These are phyloP conservation scores for Rhagium mordax DNA, from an alignment of 2,888 invertebrate species.

Conservation along the genomic window DNA sequence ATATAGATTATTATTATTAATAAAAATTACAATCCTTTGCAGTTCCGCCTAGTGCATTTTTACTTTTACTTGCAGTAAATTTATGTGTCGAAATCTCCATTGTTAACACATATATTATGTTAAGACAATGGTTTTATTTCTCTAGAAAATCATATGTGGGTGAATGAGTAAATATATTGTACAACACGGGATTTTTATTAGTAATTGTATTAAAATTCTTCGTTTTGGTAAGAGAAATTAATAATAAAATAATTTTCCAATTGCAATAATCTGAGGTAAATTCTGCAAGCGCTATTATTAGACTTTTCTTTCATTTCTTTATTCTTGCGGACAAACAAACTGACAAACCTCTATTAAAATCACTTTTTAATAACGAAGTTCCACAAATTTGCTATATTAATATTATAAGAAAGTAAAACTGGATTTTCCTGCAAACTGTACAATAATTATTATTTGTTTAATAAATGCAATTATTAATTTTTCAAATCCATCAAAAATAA, in stretches of 20 bases:
- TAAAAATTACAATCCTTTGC: background rate
- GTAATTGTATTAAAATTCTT: background rate
- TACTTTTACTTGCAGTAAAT: slow-evolving; percentile 18
- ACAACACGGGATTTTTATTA: background rate
- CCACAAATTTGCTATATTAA: too few relatives aligned
- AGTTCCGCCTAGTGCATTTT: slow-evolving; percentile 2
- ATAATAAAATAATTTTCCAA: background rate
- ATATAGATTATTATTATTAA: slow-evolving; percentile 3
- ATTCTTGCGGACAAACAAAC: too few relatives aligned
- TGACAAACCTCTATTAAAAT: too few relatives aligned
- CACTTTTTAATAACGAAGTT: too few relatives aligned
- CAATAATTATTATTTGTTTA: too few relatives aligned
- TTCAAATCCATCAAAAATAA: too few relatives aligned
- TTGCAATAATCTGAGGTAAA: background rate
- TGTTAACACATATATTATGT: slow-evolving; percentile 16
- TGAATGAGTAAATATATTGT: slow-evolving; percentile 16
- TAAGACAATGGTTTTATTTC: slow-evolving; percentile 26
- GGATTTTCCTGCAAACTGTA: too few relatives aligned
- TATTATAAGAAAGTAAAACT: too few relatives aligned
- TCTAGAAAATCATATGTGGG: slow-evolving; percentile 22
- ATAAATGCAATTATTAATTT: too few relatives aligned
- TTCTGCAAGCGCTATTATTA: too few relatives aligned
- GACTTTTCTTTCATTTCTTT: too few relatives aligned
- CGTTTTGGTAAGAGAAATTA: background rate
- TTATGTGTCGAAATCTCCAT: slow-evolving; percentile 18